Percentiles rank a stretch among this genome's conserved stretches.
phyloP scores from a whole-genome alignment of 23 tunicate species.

The Trididemnum miniatum region DNA sequence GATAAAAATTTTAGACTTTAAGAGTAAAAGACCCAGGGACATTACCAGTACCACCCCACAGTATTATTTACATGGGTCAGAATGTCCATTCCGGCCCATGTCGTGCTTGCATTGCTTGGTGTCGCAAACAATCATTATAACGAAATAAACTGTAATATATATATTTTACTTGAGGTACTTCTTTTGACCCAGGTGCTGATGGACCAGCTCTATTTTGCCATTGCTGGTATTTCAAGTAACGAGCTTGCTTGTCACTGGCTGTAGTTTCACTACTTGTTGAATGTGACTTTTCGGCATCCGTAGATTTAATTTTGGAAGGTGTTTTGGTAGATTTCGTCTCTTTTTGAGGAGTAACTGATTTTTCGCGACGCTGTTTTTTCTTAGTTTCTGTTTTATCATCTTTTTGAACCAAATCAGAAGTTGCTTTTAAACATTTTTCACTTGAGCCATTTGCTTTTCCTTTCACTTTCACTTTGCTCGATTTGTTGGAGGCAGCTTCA shows the following conservation, averaged over 20 bases:
- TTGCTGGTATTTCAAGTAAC: constrained; percentile 64
- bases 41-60: no score
- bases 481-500: background rate
- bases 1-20: background rate
- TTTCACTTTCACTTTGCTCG: background rate
- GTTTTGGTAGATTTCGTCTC: no score
- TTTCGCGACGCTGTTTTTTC: background rate
- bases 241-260: constrained; percentile 56
- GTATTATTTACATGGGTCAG: no score
- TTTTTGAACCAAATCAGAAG: background rate
- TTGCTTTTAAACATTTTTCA: background rate
- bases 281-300: no score
- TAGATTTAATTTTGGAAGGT: no score
- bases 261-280: no score
- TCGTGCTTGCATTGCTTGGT: no score
- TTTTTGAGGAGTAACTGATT: no score
- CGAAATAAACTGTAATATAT: no score
- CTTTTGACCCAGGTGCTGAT: constrained; percentile 83
- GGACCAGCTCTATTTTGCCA: constrained; percentile 94
- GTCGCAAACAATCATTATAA: no score
- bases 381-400: background rate
- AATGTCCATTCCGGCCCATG: no score
- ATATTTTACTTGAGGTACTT: constrained; percentile 59
- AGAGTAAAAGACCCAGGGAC: no score
- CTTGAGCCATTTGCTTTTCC: background rate